Evolutionary conservation across 2,888 invertebrate genomes (phyloP).

Genomic region (Drosophila helvetica): DNA sequence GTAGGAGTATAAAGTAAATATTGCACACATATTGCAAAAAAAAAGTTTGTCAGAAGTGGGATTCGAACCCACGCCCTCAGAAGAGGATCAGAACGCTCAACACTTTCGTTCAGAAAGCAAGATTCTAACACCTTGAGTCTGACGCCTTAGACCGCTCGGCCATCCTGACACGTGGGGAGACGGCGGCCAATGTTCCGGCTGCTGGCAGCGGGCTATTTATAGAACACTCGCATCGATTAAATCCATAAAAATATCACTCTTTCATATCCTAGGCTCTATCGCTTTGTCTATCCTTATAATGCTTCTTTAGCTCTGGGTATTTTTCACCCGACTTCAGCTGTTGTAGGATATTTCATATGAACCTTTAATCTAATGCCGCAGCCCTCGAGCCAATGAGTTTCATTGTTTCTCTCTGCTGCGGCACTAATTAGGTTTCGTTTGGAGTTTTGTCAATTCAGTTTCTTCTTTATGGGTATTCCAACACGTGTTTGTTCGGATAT

Average conservation of each 20-base stretch:
- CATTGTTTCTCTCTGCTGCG: constrained; percentile 25
- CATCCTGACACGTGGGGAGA: constrained; percentile 73
- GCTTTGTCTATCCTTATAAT: too few relatives aligned
- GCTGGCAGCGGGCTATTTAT: constrained; percentile 31
- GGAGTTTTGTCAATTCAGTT: constrained; percentile 12
- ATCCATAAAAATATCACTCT: too few relatives aligned
- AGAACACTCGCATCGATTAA: constrained; percentile 33
- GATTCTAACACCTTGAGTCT: constrained; percentile 75
- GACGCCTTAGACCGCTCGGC: constrained; percentile 83
- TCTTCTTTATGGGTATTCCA: constrained; percentile 21
- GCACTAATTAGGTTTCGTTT: constrained; percentile 60
- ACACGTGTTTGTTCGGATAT: constrained; percentile 39
- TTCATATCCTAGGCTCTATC: too few relatives aligned
- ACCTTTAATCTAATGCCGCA: constrained; percentile 20
- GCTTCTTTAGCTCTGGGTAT: neutral
- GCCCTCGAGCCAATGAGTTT: constrained; percentile 23
- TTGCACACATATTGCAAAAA: too few relatives aligned
- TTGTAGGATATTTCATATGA: neutral
- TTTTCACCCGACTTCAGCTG: constrained; percentile 29
- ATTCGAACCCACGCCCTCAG: constrained; percentile 74
- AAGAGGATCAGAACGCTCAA: constrained; percentile 69
- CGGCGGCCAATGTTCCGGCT: neutral
- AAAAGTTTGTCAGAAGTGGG: constrained; percentile 65
- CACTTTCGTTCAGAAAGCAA: constrained; percentile 10
- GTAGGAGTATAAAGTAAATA: too few relatives aligned